Conservation (phyloP, 1,140 invertebrate genomes). For the Ostrea edulis region DNA sequence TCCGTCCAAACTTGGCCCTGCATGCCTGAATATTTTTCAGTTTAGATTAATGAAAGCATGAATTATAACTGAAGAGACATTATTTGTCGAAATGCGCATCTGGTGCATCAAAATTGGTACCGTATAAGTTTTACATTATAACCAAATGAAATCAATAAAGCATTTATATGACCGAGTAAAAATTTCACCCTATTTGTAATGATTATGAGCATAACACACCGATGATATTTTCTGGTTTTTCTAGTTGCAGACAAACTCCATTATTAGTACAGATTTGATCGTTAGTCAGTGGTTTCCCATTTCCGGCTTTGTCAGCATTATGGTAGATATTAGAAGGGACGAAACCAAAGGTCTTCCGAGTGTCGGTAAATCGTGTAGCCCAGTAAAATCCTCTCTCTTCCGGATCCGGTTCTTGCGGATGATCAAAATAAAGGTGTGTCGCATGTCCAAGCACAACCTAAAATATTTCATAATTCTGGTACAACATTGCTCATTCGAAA, state of each 20-base stretch:
- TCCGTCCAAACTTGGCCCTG: slow-evolving; percentile 71
- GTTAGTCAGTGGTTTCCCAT: slow-evolving; percentile 53
- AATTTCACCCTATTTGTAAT: too few species aligned
- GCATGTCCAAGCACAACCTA: slow-evolving; percentile 73
- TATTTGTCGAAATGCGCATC: too few species aligned
- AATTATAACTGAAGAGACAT: too few species aligned
- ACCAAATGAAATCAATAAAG: too few species aligned
- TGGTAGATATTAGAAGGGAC: slow-evolving; percentile 71
- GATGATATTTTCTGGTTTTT: slow-evolving; percentile 50
- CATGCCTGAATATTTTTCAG: slow-evolving; percentile 63
- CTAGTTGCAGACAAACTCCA: neutral
- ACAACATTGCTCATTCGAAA: neutral
- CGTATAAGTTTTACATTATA: too few species aligned
- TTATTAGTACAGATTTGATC: slow-evolving; percentile 41
- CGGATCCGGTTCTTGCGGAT: slow-evolving; percentile 76
- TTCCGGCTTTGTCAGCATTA: slow-evolving; percentile 65
- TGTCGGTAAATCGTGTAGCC: slow-evolving; percentile 71
- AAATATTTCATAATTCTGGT: neutral
- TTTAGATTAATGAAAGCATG: neutral
- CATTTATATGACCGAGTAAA: too few species aligned
- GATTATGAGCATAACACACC: slow-evolving; percentile 22
- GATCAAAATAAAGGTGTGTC: slow-evolving; percentile 76
- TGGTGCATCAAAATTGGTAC: too few species aligned
- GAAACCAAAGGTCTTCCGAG: slow-evolving; percentile 68
- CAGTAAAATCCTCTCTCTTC: slow-evolving; percentile 74